phyloP scores from a whole-genome alignment of 2,888 invertebrate genomes.

The Conops quadrifasciatus region DNA sequence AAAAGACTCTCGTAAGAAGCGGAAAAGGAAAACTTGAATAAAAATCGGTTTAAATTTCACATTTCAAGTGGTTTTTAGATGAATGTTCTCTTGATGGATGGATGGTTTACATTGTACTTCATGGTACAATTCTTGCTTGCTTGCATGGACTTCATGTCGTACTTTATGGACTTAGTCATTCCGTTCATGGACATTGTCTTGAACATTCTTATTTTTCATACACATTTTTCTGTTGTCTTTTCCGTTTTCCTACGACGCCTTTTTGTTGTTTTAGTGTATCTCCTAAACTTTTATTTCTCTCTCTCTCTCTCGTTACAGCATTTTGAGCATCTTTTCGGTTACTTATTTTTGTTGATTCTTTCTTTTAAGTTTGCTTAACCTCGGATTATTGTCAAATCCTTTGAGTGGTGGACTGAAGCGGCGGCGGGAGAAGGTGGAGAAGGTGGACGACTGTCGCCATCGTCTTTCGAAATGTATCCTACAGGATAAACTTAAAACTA shows the following conservation, averaged over 20 bases:
- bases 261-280: not conserved
- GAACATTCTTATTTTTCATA: not conserved
- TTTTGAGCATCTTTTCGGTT: not conserved
- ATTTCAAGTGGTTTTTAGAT: conserved; percentile 45
- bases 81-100: conserved; percentile 44
- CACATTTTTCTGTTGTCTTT: not conserved
- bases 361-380: conserved; percentile 20
- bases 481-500: conserved; percentile 25
- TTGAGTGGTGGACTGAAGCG: not conserved
- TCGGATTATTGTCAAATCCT: conserved; percentile 29
- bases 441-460: too few species aligned
- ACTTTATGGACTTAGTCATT: conserved; percentile 14
- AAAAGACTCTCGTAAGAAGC: conserved; percentile 3
- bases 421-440: too few species aligned
- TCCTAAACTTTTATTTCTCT: not conserved
- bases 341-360: not conserved
- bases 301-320: not conserved
- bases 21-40: conserved; percentile 27
- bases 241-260: not conserved
- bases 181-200: not conserved
- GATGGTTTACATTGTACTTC: conserved; percentile 33
- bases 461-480: conserved; percentile 20
- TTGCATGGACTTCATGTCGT: not conserved
- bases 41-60: conserved; percentile 44
- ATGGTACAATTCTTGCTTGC: too few species aligned